phyloP scores from a whole-genome alignment of 2,888 invertebrate species.

The Serrognathus titanus region DNA sequence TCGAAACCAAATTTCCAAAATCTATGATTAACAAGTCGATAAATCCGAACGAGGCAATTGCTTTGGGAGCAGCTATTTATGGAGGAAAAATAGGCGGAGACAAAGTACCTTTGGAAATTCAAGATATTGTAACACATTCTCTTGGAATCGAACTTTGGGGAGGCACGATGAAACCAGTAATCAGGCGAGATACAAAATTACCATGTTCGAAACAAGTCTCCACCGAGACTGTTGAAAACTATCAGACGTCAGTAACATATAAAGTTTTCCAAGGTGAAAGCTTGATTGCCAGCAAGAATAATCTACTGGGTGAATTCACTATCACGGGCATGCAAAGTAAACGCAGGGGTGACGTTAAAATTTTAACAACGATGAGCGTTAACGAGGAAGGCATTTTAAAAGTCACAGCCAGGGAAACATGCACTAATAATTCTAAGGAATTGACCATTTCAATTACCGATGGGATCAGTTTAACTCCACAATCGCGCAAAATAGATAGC shows the following conservation, averaged over 20 bases:
- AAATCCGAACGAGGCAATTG: conserved; percentile 33
- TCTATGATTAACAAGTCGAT: conserved; percentile 25
- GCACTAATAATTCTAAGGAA: not conserved
- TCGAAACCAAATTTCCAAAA: conserved; percentile 24
- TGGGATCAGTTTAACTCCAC: too few species aligned
- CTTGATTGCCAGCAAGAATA: not conserved
- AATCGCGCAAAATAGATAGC: too few species aligned
- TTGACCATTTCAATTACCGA: not conserved
- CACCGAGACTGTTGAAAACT: conserved; percentile 17
- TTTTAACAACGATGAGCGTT: conserved; percentile 6
- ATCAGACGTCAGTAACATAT: conserved; percentile 15
- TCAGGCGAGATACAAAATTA: conserved; percentile 26
- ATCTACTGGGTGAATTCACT: not conserved
- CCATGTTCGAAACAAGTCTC: conserved; percentile 11
- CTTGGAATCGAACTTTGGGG: conserved; percentile 22
- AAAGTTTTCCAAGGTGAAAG: conserved; percentile 8
- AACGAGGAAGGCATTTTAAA: conserved; percentile 3
- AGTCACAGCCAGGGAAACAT: not conserved
- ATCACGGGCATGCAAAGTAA: not conserved
- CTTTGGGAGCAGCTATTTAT: conserved; percentile 32
- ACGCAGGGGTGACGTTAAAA: not conserved
- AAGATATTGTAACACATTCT: not conserved
- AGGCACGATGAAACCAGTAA: conserved; percentile 25
- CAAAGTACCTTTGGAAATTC: conserved; percentile 8
- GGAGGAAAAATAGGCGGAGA: conserved; percentile 22